Conservation (phyloP, 2,113 vertebrate species). For the Isurus oxyrinchus region DNA sequence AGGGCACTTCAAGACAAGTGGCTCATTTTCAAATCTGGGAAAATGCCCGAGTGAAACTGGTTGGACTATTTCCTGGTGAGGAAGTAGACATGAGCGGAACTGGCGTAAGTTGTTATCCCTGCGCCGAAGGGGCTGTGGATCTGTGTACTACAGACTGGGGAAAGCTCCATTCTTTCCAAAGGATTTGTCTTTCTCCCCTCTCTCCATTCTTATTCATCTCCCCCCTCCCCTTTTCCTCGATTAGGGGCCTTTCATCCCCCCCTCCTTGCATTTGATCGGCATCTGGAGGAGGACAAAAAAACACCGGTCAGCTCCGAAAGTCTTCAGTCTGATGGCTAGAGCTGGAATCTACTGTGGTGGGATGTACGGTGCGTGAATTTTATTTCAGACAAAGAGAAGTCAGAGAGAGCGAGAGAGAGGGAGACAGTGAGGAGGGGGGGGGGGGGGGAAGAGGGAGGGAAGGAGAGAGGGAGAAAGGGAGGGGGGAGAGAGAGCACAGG, state of each 20-base stretch:
- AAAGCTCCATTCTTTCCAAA: conserved; percentile 27
- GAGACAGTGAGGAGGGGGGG: neutral
- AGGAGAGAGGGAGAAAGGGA: neutral
- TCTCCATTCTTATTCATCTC: neutral
- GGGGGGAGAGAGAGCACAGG: neutral
- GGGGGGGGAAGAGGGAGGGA: neutral
- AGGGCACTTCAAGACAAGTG: no score
- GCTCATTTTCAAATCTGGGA: neutral
- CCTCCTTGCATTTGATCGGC: conserved; percentile 4
- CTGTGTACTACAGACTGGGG: conserved; percentile 23
- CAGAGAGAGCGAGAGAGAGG: neutral
- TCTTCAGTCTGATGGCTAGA: conserved; percentile 29
- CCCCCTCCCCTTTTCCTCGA: neutral
- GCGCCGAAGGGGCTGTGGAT: conserved; percentile 20
- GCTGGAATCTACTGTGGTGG: conserved; percentile 22
- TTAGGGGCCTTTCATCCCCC: neutral
- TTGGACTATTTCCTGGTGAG: conserved; percentile 34
- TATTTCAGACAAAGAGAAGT: conserved; percentile 27
- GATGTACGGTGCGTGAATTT: conserved; percentile 34
- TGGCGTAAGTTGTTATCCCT: conserved; percentile 33
- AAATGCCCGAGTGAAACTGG: neutral
- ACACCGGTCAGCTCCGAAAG: conserved; percentile 9
- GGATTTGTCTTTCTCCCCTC: neutral
- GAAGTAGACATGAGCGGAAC: conserved; percentile 29
- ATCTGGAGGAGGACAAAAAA: conserved; percentile 18